Conservation (phyloP, 1,140 invertebrate species). For the Dreissena polymorpha region DNA sequence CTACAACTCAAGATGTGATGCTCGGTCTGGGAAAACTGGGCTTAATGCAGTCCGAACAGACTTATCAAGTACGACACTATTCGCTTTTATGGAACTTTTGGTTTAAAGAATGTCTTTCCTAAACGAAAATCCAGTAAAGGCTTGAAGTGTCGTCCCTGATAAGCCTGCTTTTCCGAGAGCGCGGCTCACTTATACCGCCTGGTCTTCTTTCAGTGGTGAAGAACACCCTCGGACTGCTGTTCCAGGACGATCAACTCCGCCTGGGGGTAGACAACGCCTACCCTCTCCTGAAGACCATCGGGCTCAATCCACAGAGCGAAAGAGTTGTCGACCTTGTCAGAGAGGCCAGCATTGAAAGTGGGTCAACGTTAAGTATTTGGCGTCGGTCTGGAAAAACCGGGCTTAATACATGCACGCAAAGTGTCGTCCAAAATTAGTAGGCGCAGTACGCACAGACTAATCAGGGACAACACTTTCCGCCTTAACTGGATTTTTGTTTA, state of each 20-base stretch:
- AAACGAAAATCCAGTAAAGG: not conserved
- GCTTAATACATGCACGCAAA: no score
- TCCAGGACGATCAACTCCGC: conserved; percentile 23
- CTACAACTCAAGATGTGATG: no score
- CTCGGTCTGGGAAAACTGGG: no score
- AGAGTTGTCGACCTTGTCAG: conserved; percentile 40
- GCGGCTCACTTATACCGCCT: not conserved
- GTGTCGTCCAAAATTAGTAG: no score
- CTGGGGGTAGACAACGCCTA: conserved; percentile 40
- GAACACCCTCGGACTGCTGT: conserved; percentile 13
- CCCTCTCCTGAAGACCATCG: conserved; percentile 36
- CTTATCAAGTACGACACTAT: not conserved
- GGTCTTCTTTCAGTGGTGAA: conserved; percentile 26
- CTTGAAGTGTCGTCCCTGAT: not conserved
- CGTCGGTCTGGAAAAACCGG: not conserved
- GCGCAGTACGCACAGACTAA: no score
- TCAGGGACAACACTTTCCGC: no score
- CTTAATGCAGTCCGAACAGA: not conserved
- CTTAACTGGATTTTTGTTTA: no score
- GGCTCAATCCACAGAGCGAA: conserved; percentile 38
- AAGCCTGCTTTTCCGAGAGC: not conserved
- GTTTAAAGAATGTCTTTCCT: not conserved
- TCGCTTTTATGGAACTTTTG: no score
- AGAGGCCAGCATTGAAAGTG: conserved; percentile 49
- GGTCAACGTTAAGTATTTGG: conserved; percentile 16